Conservation (phyloP, 2,888 invertebrate species). For the Lamproptera curius region DNA sequence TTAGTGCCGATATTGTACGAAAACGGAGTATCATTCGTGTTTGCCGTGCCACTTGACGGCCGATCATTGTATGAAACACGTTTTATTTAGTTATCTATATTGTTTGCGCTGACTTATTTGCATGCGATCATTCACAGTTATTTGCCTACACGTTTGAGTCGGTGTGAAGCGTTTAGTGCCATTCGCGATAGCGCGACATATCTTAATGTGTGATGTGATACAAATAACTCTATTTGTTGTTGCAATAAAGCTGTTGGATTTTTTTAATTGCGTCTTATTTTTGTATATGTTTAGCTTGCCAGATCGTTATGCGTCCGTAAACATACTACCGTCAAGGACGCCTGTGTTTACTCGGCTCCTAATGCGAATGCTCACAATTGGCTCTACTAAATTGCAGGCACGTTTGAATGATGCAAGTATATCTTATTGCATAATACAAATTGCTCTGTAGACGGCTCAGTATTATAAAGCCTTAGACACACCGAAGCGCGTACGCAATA, state of each 20-base stretch:
- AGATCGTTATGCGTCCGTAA: conserved; percentile 60
- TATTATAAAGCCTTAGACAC: conserved; percentile 8
- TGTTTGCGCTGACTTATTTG: background rate
- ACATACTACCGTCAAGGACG: conserved; percentile 60
- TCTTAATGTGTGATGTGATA: background rate
- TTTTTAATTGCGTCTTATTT: no score
- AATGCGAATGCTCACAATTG: conserved; percentile 17
- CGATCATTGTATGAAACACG: conserved; percentile 2
- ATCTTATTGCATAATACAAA: conserved; percentile 12
- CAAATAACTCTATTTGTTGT: background rate
- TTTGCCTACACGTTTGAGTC: background rate
- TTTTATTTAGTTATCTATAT: conserved; percentile 1
- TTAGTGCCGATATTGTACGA: conserved; percentile 12
- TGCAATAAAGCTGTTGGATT: no score
- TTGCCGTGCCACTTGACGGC: conserved; percentile 8
- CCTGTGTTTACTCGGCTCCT: conserved; percentile 50
- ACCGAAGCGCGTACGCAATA: background rate
- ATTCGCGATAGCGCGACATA: background rate
- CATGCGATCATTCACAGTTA: background rate
- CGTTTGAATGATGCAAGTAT: conserved; percentile 12
- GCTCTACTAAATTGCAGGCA: conserved; percentile 13
- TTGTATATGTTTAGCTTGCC: conserved; percentile 55
- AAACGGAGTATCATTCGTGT: conserved; percentile 5
- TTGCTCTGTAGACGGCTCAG: conserved; percentile 10
- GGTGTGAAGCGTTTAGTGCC: no score